Evolutionary conservation across 1,140 invertebrate species (phyloP).

Genomic region (Campoletis sonorensis): DNA sequence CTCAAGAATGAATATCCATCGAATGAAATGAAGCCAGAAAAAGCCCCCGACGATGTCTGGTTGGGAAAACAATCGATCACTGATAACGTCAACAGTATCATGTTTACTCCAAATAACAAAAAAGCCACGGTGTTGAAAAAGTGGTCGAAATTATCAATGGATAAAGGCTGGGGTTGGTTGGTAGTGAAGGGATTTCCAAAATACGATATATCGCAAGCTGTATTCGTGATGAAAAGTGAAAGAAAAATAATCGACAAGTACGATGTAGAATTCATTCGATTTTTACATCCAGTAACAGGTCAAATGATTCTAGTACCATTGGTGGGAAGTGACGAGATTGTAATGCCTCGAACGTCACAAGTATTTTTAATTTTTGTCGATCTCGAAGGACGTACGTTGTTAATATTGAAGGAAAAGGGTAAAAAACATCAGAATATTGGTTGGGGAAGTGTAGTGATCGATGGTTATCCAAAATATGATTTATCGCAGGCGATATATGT

Average conservation of each 20-base stretch:
- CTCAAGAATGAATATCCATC: not conserved
- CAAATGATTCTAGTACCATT: not conserved
- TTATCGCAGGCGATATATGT: not conserved
- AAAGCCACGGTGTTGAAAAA: not conserved
- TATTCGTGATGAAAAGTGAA: not conserved
- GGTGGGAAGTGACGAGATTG: not conserved
- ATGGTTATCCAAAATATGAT: not conserved
- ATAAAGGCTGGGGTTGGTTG: not conserved
- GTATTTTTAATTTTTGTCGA: not conserved
- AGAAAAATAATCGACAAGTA: not conserved
- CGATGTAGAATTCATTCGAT: not conserved
- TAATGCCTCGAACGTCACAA: not conserved
- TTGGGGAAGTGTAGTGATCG: not conserved
- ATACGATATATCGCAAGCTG: not conserved
- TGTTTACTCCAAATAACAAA: too few species aligned
- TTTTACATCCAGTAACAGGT: not conserved
- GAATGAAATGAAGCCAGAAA: too few species aligned
- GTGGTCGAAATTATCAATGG: not conserved
- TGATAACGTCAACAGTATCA: too few species aligned
- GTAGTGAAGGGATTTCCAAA: conserved; percentile 8
- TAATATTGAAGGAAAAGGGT: not conserved
- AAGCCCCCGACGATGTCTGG: too few species aligned
- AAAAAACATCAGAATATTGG: not conserved
- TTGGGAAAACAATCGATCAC: too few species aligned
- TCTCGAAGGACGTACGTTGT: not conserved